These are phyloP conservation scores for Cerastis leucographa DNA, from an alignment of 2,888 invertebrate genomes.

Conservation along the genomic window DNA sequence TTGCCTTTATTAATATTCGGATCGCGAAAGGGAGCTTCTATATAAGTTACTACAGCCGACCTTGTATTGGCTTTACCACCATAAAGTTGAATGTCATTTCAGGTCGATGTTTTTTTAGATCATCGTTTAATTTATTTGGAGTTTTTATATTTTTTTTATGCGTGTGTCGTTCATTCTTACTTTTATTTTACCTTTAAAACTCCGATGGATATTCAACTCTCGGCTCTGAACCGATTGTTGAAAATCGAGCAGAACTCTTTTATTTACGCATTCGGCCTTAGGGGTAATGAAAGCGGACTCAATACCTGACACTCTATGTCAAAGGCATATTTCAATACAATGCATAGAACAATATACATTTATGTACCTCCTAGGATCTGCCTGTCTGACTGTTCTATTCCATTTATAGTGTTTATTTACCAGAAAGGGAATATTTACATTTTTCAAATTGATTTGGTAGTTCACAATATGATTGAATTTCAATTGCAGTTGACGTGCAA, in stretches of 20 bases:
- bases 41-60: neutral
- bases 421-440: neutral
- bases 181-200: neutral
- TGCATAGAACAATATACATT: neutral
- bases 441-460: slow-evolving; percentile 2
- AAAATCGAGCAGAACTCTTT: neutral
- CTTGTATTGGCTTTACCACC: neutral
- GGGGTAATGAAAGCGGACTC: neutral
- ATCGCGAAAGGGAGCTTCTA: neutral
- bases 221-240: neutral
- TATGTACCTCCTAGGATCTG: neutral
- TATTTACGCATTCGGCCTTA: neutral
- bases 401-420: neutral
- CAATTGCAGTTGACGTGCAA: neutral
- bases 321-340: neutral
- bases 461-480: neutral
- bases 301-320: neutral
- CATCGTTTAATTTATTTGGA: neutral
- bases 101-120: neutral
- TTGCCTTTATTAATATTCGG: slow-evolving; percentile 12
- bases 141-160: too few species aligned
- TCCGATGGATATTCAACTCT: neutral
- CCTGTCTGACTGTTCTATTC: neutral
- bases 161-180: too few species aligned
- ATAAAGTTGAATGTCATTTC: neutral